These are phyloP conservation scores for Drosophila hamatofila DNA, from an alignment of 2,888 invertebrate genomes.

Conservation along the genomic window DNA sequence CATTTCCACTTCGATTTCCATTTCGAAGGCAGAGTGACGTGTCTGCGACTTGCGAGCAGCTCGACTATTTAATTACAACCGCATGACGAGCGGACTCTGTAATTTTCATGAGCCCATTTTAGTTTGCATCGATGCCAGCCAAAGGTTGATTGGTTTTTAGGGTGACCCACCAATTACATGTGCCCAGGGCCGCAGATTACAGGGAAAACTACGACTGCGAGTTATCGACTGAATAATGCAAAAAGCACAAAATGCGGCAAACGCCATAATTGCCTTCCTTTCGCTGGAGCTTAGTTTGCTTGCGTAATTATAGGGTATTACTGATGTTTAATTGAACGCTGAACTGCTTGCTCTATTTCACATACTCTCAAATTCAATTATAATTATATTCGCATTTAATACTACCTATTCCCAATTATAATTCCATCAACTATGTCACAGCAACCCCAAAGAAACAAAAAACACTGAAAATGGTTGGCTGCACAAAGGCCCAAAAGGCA, in stretches of 20 bases:
- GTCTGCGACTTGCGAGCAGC: slow-evolving; percentile 48
- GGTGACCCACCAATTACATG: slow-evolving; percentile 38
- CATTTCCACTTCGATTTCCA: slow-evolving; percentile 7
- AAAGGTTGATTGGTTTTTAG: slow-evolving; percentile 32
- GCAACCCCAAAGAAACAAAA: slow-evolving; percentile 29
- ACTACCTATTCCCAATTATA: slow-evolving; percentile 11
- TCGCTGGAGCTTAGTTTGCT: slow-evolving; percentile 23
- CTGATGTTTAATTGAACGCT: slow-evolving; percentile 36
- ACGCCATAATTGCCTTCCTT: slow-evolving; percentile 49
- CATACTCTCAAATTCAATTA: slow-evolving; percentile 15
- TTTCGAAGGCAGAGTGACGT: slow-evolving; percentile 60
- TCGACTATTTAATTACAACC: slow-evolving; percentile 65
- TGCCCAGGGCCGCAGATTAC: slow-evolving; percentile 50
- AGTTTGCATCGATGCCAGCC: slow-evolving; percentile 34
- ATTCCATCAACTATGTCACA: slow-evolving; percentile 26
- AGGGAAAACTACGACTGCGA: slow-evolving; percentile 8
- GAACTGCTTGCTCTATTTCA: slow-evolving; percentile 35
- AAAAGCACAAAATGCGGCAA: slow-evolving; percentile 35
- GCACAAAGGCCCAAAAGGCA: slow-evolving; percentile 53
- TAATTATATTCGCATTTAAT: slow-evolving; percentile 19
- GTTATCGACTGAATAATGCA: slow-evolving; percentile 66
- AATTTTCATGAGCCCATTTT: slow-evolving; percentile 59
- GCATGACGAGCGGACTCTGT: slow-evolving; percentile 52
- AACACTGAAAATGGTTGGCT: slow-evolving; percentile 37
- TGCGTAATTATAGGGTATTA: slow-evolving; percentile 49